Percentiles rank a stretch among this genome's conserved stretches.
phyloP scores from a whole-genome alignment of 92 coral and sea anemone genomes.

The Zoanthus sansibaricus region DNA sequence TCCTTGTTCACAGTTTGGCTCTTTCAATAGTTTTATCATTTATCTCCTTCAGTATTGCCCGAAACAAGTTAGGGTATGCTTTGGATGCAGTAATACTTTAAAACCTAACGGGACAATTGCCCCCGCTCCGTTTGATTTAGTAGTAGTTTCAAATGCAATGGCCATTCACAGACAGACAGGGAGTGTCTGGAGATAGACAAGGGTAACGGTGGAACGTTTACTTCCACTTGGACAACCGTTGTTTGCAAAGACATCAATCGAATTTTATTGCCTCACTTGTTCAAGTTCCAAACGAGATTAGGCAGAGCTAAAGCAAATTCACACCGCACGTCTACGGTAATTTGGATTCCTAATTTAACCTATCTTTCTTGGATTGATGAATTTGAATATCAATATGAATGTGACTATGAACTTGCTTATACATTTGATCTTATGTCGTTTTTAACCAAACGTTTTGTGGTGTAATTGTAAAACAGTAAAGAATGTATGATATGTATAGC shows the following conservation, averaged over 20 bases:
- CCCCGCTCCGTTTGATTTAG: constrained; percentile 40
- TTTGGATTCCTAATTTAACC: constrained; percentile 5
- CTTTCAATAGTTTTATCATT: neutral
- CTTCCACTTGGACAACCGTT: constrained; percentile 44
- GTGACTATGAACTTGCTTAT: too few relatives aligned
- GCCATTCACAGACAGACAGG: constrained; percentile 22
- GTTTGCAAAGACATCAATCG: neutral
- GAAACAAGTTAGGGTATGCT: constrained; percentile 38
- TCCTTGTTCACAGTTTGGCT: too few relatives aligned
- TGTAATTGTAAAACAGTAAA: too few relatives aligned
- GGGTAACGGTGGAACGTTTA: constrained; percentile 16
- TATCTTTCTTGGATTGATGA: neutral
- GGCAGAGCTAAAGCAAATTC: constrained; percentile 1
- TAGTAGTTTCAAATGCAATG: constrained; percentile 40
- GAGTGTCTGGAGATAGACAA: constrained; percentile 23
- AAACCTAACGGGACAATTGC: constrained; percentile 41
- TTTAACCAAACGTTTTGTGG: too few relatives aligned
- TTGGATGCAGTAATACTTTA: constrained; percentile 36
- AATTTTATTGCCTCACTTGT: neutral
- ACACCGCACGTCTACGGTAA: constrained; percentile 3
- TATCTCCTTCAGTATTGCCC: constrained; percentile 46
- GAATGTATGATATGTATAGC: too few relatives aligned
- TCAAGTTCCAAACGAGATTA: constrained; percentile 10
- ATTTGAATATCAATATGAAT: neutral
- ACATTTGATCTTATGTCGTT: too few relatives aligned